phyloP scores from a whole-genome alignment of 2,797 vertebrate genomes.

The Leptoclinus maculatus region DNA sequence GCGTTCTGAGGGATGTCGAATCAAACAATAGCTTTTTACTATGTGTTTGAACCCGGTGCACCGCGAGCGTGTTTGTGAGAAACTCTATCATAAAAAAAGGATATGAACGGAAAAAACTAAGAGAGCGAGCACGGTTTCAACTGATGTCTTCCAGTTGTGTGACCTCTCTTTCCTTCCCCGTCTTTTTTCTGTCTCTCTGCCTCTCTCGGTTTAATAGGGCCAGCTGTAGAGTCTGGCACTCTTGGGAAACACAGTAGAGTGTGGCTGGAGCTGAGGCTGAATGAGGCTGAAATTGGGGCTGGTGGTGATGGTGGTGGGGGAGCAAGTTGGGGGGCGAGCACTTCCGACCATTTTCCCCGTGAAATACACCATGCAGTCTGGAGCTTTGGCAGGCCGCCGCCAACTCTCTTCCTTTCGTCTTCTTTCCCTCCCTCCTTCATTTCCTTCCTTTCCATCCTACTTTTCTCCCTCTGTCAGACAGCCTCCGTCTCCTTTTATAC shows the following conservation, averaged over 20 bases:
- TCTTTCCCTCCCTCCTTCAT: slow-evolving; percentile 56
- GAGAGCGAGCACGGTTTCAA: slow-evolving; percentile 76
- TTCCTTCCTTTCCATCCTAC: slow-evolving; percentile 64
- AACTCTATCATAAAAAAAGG: slow-evolving; percentile 83
- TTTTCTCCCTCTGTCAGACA: slow-evolving; percentile 59
- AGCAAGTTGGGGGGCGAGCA: slow-evolving; percentile 71
- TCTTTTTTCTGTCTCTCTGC: slow-evolving; percentile 79
- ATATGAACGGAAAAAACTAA: slow-evolving; percentile 84
- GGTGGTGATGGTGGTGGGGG: slow-evolving; percentile 61
- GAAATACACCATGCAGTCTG: slow-evolving; percentile 76
- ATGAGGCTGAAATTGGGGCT: slow-evolving; percentile 76
- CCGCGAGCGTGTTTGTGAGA: slow-evolving; percentile 82
- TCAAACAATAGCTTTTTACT: slow-evolving; percentile 83
- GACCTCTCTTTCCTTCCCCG: slow-evolving; percentile 80
- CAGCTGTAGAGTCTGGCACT: slow-evolving; percentile 84
- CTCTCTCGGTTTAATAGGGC: slow-evolving; percentile 83
- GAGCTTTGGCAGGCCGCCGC: slow-evolving; percentile 71
- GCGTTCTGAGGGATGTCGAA: slow-evolving; percentile 75
- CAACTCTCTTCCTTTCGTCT: slow-evolving; percentile 60
- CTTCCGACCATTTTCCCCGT: slow-evolving; percentile 81
- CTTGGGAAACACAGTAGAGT: slow-evolving; percentile 79
- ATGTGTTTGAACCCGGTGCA: slow-evolving; percentile 81
- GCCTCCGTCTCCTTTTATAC: slow-evolving; percentile 30
- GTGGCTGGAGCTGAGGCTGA: slow-evolving; percentile 80
- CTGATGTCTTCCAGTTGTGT: slow-evolving; percentile 87